phyloP scores from a whole-genome alignment of 2,113 vertebrate genomes.

The Pundamilia nyererei region DNA sequence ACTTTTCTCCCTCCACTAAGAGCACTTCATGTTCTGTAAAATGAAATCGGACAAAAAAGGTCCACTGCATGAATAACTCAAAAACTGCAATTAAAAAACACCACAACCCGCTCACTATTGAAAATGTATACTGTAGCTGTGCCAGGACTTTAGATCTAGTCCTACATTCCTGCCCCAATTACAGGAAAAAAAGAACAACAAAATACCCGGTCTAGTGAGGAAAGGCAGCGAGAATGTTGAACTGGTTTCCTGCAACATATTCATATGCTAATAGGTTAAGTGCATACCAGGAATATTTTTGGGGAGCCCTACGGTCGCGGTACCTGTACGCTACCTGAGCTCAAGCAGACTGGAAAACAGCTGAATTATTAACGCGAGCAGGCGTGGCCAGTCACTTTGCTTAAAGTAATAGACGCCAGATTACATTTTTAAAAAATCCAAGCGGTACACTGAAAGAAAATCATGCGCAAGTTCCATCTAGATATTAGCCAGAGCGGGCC shows the following conservation, averaged over 20 bases:
- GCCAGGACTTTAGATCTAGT: conserved; percentile 25
- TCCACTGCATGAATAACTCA: conserved; percentile 63
- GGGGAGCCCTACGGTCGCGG: not conserved
- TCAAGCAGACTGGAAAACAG: not conserved
- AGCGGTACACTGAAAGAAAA: not conserved
- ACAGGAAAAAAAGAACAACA: conserved; percentile 41
- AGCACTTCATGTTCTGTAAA: conserved; percentile 55
- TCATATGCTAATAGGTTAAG: conserved; percentile 56
- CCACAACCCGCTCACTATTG: not conserved
- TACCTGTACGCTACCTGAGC: conserved; percentile 7
- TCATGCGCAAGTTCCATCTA: not conserved
- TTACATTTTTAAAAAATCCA: not conserved
- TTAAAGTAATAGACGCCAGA: not conserved
- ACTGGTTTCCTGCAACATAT: conserved; percentile 43
- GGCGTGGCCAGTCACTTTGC: not conserved
- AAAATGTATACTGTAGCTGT: not conserved
- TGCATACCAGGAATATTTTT: conserved; percentile 16
- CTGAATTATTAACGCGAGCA: conserved; percentile 30
- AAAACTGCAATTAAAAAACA: conserved; percentile 16
- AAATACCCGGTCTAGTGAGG: conserved; percentile 32
- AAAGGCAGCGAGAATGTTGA: conserved; percentile 15
- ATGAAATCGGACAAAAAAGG: conserved; percentile 55
- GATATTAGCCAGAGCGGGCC: not conserved
- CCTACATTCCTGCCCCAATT: conserved; percentile 66
- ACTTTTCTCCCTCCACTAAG: conserved; percentile 7